Conservation (phyloP, 1,140 invertebrate species). For the Sinonovacula constricta region DNA sequence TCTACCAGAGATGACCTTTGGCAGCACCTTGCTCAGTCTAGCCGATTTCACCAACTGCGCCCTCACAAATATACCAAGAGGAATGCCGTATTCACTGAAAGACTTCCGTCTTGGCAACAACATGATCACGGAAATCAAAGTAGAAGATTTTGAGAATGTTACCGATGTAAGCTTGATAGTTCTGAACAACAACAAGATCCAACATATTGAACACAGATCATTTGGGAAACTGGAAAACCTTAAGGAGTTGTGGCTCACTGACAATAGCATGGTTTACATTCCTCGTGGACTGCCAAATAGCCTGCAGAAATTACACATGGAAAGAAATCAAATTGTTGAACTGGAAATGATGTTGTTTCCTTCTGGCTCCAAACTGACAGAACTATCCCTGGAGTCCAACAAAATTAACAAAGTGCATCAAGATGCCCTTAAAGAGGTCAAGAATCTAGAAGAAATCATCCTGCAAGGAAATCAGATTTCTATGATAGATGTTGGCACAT, state of each 20-base stretch:
- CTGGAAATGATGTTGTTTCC: slow-evolving; percentile 68
- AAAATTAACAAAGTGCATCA: slow-evolving; percentile 83
- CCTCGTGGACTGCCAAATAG: slow-evolving; percentile 82
- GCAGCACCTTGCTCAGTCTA: slow-evolving; percentile 78
- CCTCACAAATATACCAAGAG: slow-evolving; percentile 88
- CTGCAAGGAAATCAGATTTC: slow-evolving; percentile 65
- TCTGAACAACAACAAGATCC: slow-evolving; percentile 88
- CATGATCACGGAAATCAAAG: slow-evolving; percentile 85
- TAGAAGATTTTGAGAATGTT: slow-evolving; percentile 93
- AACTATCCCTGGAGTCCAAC: slow-evolving; percentile 82
- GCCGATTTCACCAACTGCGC: slow-evolving; percentile 90
- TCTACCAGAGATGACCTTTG: slow-evolving; percentile 85
- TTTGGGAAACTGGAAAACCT: slow-evolving; percentile 89
- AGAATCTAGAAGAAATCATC: slow-evolving; percentile 84
- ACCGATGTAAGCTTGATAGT: slow-evolving; percentile 89
- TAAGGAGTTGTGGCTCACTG: slow-evolving; percentile 82
- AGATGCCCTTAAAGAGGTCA: slow-evolving; percentile 85
- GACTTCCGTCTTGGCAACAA: slow-evolving; percentile 89
- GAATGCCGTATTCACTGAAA: slow-evolving; percentile 89
- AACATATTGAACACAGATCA: slow-evolving; percentile 90
- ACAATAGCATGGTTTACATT: slow-evolving; percentile 81
- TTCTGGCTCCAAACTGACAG: slow-evolving; percentile 59
- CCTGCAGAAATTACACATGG: slow-evolving; percentile 65
- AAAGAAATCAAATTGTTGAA: slow-evolving; percentile 69
- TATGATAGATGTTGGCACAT: slow-evolving; percentile 57